Evolutionary conservation across 2,888 invertebrate genomes (phyloP).

Genomic region (Nymphalis c-album): DNA sequence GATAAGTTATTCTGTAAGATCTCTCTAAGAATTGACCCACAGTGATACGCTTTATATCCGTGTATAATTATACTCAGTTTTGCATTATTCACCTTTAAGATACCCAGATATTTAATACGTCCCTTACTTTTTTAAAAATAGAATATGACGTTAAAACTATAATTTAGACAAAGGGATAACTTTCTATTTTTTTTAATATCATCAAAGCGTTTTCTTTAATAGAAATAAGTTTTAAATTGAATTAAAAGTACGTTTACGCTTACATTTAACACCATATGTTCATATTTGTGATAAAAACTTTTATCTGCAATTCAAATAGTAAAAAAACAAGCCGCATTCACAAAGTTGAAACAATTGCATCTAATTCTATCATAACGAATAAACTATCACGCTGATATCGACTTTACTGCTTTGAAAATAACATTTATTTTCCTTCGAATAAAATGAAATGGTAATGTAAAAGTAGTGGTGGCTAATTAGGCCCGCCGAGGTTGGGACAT

Average conservation of each 20-base stretch:
- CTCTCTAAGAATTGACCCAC: too few relatives aligned
- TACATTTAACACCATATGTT: constrained; percentile 13
- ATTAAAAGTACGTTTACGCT: constrained; percentile 2
- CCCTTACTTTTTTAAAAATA: too few relatives aligned
- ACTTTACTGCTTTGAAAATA: neutral
- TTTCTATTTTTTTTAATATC: neutral
- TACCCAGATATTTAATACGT: neutral
- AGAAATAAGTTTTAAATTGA: neutral
- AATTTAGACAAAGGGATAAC: too few relatives aligned
- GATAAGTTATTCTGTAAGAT: too few relatives aligned
- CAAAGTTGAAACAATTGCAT: constrained; percentile 32
- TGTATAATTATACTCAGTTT: too few relatives aligned
- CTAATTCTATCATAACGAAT: constrained; percentile 29
- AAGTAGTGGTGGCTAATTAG: constrained; percentile 56
- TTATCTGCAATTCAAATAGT: constrained; percentile 13
- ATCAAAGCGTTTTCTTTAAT: neutral
- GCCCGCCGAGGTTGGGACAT: constrained; percentile 46
- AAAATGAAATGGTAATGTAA: constrained; percentile 24
- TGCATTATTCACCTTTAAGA: too few relatives aligned
- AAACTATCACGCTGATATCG: neutral
- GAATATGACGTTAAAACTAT: too few relatives aligned
- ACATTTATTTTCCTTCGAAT: constrained; percentile 5
- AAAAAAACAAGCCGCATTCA: constrained; percentile 28
- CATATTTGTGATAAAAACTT: constrained; percentile 14
- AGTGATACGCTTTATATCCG: too few relatives aligned